Evolutionary conservation across 2,797 vertebrate species (phyloP).

Genomic region (Aphelocoma californica): DNA sequence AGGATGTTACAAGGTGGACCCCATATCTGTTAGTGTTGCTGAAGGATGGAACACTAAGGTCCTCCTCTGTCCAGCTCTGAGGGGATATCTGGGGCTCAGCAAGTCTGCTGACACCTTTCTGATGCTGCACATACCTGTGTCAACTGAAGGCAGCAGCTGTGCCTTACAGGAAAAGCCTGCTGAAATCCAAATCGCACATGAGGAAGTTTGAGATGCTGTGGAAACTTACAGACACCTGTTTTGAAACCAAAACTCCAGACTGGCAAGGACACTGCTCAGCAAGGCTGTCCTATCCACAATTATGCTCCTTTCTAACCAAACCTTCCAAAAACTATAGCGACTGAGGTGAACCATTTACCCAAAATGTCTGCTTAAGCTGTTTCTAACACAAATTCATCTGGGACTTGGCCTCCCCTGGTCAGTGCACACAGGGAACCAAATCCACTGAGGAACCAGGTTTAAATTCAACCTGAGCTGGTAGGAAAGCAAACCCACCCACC

Average conservation of each 20-base stretch:
- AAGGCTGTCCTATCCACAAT: not conserved
- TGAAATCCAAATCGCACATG: not conserved
- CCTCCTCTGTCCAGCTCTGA: not conserved
- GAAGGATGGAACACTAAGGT: not conserved
- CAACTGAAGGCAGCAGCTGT: not conserved
- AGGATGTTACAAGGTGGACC: not conserved
- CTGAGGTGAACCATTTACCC: not conserved
- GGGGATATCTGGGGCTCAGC: not conserved
- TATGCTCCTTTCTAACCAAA: not conserved
- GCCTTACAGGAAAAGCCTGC: not conserved
- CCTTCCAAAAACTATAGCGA: rapidly evolving
- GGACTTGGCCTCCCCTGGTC: not conserved
- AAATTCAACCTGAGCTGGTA: not conserved
- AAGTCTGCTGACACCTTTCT: not conserved
- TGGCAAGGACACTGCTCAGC: not conserved
- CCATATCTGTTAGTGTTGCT: not conserved
- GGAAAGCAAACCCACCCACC: not conserved
- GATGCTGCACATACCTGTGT: not conserved
- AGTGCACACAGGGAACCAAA: not conserved
- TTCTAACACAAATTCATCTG: not conserved
- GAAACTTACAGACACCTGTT: not conserved
- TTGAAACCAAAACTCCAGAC: not conserved
- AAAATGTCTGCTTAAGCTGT: not conserved
- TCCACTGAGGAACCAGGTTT: not conserved
- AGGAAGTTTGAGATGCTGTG: not conserved